A percentile compares a stretch with the other conserved stretches of the same genome.
Evolutionary conservation across 2,888 invertebrate genomes (phyloP).

Genomic region (Cephalotes varians): DNA sequence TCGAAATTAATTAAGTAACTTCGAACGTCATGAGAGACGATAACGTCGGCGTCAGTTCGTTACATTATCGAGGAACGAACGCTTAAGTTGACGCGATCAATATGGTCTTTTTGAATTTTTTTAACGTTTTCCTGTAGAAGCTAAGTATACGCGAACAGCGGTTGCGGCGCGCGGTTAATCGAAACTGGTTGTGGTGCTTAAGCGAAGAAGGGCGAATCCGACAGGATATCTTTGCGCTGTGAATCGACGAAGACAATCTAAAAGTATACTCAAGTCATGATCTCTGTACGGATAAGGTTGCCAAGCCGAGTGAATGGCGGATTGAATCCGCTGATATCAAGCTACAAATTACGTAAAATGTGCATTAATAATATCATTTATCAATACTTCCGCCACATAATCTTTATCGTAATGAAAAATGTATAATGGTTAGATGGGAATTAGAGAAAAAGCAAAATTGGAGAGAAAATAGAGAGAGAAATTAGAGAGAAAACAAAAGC

Average conservation of each 20-base stretch:
- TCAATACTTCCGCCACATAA: neutral
- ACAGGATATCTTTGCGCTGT: slow-evolving; percentile 50
- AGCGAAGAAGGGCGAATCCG: slow-evolving; percentile 51
- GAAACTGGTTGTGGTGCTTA: slow-evolving; percentile 55
- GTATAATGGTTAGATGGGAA: too few relatives aligned
- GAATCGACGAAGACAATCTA: slow-evolving; percentile 56
- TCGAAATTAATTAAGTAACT: slow-evolving; percentile 41
- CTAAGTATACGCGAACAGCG: slow-evolving; percentile 10
- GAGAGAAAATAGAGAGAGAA: neutral
- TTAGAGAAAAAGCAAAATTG: neutral
- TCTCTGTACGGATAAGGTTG: slow-evolving; percentile 35
- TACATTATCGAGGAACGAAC: slow-evolving; percentile 30
- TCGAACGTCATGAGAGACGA: neutral
- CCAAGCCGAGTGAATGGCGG: slow-evolving; percentile 16
- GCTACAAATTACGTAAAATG: neutral
- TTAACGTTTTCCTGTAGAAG: slow-evolving; percentile 46
- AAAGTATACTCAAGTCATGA: slow-evolving; percentile 40
- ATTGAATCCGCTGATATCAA: slow-evolving; percentile 15
- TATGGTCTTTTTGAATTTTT: slow-evolving; percentile 1
- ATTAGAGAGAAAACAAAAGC: neutral
- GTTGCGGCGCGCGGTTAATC: slow-evolving; percentile 43
- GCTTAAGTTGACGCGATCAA: slow-evolving; percentile 22
- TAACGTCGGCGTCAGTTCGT: neutral
- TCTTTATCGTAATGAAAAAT: neutral
- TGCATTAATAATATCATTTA: slow-evolving; percentile 1